Base-by-base conservation (phyloP, 1,140 invertebrate species). In the Plutomurus gul region DNA sequence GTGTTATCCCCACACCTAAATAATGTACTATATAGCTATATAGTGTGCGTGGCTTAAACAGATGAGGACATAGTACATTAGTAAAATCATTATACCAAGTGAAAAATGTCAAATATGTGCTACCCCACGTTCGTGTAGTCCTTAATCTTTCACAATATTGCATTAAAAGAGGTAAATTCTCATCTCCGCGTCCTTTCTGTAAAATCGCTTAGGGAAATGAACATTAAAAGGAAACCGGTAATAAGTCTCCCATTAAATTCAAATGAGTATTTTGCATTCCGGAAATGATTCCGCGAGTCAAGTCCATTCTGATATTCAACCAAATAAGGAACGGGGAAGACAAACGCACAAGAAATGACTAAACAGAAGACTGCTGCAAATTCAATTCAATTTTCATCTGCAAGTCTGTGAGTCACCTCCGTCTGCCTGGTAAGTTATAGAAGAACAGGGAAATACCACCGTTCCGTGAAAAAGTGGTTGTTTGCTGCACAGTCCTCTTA, bases 121-220 rank as follows among this genome's bases (percentile, higher is more conserved):
- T n/a, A 33, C 18, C 36, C 56, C 4, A 4, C 4, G 56, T 36
- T 30, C 16, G 10, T 8, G 39, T 4, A 43, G 39, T 30, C 1
- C 56, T 65, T 65, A 65, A 65, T 65, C 27, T 30, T 65, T 13
- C 16, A 27, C 56, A 65, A 33, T 36, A 65, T 65, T 36, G 18
- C 36, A 27, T 65, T 60, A 33, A 65, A 33, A 65, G 22, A 36
- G 56, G 36, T 16, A 18, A 65, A 65, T 65, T 33, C 56, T 33
- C 36, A 33, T 33, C 27, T 65, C 56, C n/a, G n/a, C 40, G 40
- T 43, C 40, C 22, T 37, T 22, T 27, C 18, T 8, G 13, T 18
- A 22, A 39, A 76, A 76, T 60, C 49, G 75, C 75, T 60, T 40
- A 40, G 18, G 49, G 74, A 20, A 75, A 47, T 49, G 30, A 75